Conservation (phyloP, 2,888 invertebrate species). For the Rugalucina vietnamica region DNA sequence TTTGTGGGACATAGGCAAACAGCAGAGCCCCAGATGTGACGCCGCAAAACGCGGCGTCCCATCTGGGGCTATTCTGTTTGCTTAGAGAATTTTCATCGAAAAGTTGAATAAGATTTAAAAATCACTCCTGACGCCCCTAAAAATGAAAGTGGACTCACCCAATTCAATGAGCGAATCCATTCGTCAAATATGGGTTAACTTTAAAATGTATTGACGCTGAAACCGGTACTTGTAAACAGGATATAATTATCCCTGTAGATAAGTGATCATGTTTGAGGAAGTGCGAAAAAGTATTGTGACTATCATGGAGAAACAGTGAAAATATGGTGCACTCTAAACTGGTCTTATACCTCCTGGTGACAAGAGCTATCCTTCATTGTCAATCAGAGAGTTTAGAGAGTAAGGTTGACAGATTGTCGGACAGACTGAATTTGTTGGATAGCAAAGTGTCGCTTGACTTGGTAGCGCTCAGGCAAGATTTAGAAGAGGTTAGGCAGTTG, state of each 20-base stretch:
- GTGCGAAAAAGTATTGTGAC: background rate
- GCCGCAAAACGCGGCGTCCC: no score
- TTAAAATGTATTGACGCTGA: no score
- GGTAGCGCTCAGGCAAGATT: background rate
- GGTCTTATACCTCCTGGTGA: background rate
- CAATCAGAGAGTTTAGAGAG: background rate
- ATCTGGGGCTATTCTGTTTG: no score
- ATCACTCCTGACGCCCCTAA: no score
- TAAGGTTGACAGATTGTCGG: background rate
- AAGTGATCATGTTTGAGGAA: background rate
- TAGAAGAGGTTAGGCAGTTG: background rate
- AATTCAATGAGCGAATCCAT: no score
- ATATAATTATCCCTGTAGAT: background rate
- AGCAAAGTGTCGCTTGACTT: background rate
- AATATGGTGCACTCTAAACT: background rate
- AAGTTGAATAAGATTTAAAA: no score
- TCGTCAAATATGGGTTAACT: no score
- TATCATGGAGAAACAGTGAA: background rate
- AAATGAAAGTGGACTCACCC: no score
- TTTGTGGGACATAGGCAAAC: no score
- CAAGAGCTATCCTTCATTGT: background rate
- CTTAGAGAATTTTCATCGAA: no score
- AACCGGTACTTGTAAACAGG: background rate
- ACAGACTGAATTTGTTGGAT: background rate
- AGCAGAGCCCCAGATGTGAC: no score